phyloP scores from a whole-genome alignment of 2,888 invertebrate genomes.

The Brassicogethes aeneus region DNA sequence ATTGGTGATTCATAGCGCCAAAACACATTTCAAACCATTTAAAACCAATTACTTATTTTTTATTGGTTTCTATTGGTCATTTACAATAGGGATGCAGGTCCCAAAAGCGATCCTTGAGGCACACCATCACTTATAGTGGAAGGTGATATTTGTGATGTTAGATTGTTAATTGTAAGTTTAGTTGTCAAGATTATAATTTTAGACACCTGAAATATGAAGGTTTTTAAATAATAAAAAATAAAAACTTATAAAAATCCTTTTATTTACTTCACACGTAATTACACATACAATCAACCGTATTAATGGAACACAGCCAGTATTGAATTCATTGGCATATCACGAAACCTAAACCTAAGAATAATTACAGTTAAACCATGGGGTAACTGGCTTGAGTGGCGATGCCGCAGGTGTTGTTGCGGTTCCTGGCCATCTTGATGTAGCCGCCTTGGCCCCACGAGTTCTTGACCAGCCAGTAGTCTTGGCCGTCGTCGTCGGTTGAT shows the following conservation, averaged over 20 bases:
- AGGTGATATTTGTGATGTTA: too few relatives aligned
- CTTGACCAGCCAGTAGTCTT: slow-evolving; percentile 81
- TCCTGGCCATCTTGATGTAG: slow-evolving; percentile 82
- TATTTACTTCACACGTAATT: not conserved
- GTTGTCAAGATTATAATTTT: too few relatives aligned
- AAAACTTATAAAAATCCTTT: not conserved
- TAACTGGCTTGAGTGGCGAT: slow-evolving; percentile 77
- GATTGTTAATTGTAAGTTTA: too few relatives aligned
- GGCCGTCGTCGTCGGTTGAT: slow-evolving; percentile 59
- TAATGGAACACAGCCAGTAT: not conserved
- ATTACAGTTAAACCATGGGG: slow-evolving; percentile 63
- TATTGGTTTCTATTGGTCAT: too few relatives aligned
- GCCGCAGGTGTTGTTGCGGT: slow-evolving; percentile 78
- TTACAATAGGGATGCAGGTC: too few relatives aligned
- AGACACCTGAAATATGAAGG: not conserved
- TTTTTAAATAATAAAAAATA: not conserved
- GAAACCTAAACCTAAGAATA: not conserved
- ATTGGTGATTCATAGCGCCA: too few relatives aligned
- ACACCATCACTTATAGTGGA: too few relatives aligned
- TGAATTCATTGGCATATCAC: not conserved
- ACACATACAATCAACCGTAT: not conserved
- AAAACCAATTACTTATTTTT: too few relatives aligned
- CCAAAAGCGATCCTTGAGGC: too few relatives aligned
- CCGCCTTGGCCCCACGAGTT: slow-evolving; percentile 86
- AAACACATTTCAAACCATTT: too few relatives aligned